Evolutionary conservation across 2,113 vertebrate genomes (phyloP), one percentile per base, ranked within the genome.

Genomic region (Paramormyrops kingsleyae): DNA sequence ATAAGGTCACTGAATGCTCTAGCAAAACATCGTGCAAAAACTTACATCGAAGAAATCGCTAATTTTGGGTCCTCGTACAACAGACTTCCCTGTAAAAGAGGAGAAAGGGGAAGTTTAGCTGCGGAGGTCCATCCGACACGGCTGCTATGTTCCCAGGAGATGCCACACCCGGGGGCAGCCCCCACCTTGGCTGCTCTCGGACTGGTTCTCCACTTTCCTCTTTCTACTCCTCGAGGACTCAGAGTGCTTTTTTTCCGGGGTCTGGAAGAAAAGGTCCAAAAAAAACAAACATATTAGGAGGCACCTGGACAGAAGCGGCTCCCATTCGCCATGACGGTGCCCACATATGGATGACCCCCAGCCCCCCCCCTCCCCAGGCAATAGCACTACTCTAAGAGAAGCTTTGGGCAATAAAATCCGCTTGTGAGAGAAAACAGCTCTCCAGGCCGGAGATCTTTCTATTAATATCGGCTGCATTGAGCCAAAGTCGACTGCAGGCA

Each of bases 21-120:
- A 85, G 44, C 1, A n/a, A 50, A 85, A 2, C 46, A 31, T n/a
- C 10, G 2, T 1, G 42, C 1, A 85, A 49, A 70, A 84, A 96
- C 97, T 97, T 96, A 99, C 99, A 95, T 99, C 99, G 97, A 99
- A 99, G 96, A 99, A 99, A 95, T 99, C 99, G 94, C 99, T 99
- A 95, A 99, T 99, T 96, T 99, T 99, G 95, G 97, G 97, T 95
- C 98, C 97, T 94, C 98, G 97, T 92, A 95, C 97, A 91, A 96
- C 96, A 83, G 97, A 93, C 95, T 99, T 99, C 92, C 99, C 99
- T 99, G 93, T 90, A 89, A 92, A 27, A 88, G 39, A 94, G 94
- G 91, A 93, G 53, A 91, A 52, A 15, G 12, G 24, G 53, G 10
- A 24, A 47, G 19, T 39, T 66, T 27, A 66, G 17, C 35, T 19